A percentile compares a stretch with the other conserved stretches of the same genome.
These are phyloP conservation scores for Caenorhabditis plicata DNA, from an alignment of 2,888 invertebrate species.

Conservation along the genomic window DNA sequence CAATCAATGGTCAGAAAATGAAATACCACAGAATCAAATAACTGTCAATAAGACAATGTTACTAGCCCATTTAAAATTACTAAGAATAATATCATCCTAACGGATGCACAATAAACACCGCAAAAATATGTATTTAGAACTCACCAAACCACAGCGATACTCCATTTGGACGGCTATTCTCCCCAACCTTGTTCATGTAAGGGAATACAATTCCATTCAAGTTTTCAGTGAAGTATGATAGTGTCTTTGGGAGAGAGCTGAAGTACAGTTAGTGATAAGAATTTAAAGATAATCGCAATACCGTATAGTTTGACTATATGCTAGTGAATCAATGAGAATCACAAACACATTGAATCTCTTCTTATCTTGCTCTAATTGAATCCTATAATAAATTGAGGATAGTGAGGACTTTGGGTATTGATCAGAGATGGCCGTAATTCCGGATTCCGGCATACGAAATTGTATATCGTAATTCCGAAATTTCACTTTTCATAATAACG, in stretches of 20 bases:
- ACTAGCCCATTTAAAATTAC: no score
- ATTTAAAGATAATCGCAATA: background rate
- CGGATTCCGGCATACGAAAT: no score
- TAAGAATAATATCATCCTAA: no score
- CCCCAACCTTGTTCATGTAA: conserved; percentile 52
- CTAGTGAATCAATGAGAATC: conserved; percentile 36
- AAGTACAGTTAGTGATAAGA: background rate
- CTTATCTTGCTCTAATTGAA: no score
- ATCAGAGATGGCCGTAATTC: no score
- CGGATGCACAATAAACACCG: background rate
- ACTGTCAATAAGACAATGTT: no score
- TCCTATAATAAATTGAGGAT: no score
- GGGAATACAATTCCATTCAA: conserved; percentile 44
- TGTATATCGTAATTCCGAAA: no score
- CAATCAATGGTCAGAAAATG: no score
- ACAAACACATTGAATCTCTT: conserved; percentile 35
- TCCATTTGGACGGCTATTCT: conserved; percentile 53
- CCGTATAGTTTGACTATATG: conserved; percentile 35
- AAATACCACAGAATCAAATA: no score
- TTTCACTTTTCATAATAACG: no score
- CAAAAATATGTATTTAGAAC: background rate
- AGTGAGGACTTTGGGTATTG: no score
- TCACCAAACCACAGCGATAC: conserved; percentile 43
- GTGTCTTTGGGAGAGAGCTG: conserved; percentile 36
- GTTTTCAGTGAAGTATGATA: conserved; percentile 34